Evolutionary conservation across 2,797 vertebrate species (phyloP).

Genomic region (Mormyrops attenuatus): DNA sequence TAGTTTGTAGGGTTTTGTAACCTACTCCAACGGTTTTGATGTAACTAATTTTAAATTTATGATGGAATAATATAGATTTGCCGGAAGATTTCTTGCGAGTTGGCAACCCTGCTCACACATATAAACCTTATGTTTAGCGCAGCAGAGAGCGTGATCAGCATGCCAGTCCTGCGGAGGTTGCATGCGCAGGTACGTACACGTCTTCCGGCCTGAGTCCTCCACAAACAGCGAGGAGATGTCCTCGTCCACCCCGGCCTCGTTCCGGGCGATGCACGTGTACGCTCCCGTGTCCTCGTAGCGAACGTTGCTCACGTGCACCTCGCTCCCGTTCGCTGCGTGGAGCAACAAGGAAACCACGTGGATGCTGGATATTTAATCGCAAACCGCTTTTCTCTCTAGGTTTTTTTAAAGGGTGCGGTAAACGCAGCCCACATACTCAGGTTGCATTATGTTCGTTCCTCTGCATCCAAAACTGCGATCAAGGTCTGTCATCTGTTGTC

Average conservation of each 20-base stretch:
- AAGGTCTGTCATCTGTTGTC: background rate
- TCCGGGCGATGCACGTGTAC: slow-evolving; percentile 91
- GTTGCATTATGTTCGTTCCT: background rate
- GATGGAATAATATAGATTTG: background rate
- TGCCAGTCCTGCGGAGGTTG: background rate
- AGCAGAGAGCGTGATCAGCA: background rate
- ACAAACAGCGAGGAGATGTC: slow-evolving; percentile 98
- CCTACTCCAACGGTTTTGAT: background rate
- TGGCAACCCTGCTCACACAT: background rate
- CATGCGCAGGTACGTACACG: slow-evolving; percentile 69
- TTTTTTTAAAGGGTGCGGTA: background rate
- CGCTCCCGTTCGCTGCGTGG: slow-evolving; percentile 84
- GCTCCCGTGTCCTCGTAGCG: slow-evolving; percentile 97
- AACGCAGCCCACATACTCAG: background rate
- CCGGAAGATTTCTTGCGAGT: background rate
- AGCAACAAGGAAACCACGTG: background rate
- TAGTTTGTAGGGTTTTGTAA: background rate
- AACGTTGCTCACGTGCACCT: slow-evolving; percentile 97
- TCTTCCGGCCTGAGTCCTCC: slow-evolving; percentile 94
- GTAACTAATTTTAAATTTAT: background rate
- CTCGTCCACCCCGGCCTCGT: slow-evolving; percentile 88
- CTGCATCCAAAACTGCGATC: background rate
- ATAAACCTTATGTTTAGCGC: background rate
- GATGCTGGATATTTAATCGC: background rate
- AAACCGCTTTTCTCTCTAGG: background rate